These are phyloP conservation scores for Cairina moschata DNA, from an alignment of 2,113 vertebrate genomes.

Conservation along the genomic window DNA sequence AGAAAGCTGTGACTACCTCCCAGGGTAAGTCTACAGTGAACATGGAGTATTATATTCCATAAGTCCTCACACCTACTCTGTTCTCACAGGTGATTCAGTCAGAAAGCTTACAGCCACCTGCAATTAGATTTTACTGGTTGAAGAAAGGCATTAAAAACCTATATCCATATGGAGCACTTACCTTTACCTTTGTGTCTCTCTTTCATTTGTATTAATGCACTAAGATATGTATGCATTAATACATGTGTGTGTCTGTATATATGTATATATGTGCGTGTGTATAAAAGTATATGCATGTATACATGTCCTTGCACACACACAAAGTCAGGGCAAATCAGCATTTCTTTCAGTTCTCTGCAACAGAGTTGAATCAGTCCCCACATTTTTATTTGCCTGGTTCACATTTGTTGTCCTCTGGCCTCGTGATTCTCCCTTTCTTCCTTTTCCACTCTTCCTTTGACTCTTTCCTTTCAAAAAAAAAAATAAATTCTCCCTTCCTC, in stretches of 20 bases:
- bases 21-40: background rate
- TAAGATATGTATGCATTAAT: background rate
- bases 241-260: background rate
- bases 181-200: background rate
- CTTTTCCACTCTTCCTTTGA: background rate
- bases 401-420: background rate
- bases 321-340: background rate
- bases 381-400: background rate
- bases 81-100: background rate
- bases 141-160: background rate
- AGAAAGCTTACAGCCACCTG: background rate
- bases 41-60: background rate
- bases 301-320: too few species aligned
- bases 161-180: background rate
- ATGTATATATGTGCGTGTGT: background rate
- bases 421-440: background rate
- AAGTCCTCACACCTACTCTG: background rate
- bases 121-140: background rate
- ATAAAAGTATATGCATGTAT: background rate
- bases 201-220: background rate
- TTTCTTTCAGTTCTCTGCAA: background rate
- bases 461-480: background rate
- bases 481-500: background rate
- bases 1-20: background rate
- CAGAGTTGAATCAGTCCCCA: background rate